Conservation (phyloP, 2,888 invertebrate species). For the Malthinus flaveolus region DNA sequence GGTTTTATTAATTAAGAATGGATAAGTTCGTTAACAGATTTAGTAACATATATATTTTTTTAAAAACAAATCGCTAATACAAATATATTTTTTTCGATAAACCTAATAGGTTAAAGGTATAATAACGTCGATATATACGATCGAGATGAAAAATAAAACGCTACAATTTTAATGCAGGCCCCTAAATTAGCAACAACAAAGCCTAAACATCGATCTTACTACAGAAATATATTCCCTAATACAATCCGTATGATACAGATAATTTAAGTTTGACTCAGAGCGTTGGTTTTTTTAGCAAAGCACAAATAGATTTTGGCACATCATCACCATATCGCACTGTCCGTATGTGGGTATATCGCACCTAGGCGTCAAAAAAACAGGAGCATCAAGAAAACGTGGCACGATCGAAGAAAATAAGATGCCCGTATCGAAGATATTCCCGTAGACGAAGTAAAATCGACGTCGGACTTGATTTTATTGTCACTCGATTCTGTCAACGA, state of each 20-base stretch:
- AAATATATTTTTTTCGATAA: constrained; percentile 2
- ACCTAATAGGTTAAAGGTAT: background rate
- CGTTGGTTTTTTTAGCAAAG: constrained; percentile 48
- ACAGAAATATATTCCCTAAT: constrained; percentile 38
- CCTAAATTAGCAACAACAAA: constrained; percentile 39
- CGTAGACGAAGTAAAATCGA: constrained; percentile 15
- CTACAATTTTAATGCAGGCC: constrained; percentile 22
- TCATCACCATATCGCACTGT: constrained; percentile 45
- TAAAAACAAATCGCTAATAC: constrained; percentile 1
- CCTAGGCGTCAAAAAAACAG: constrained; percentile 45
- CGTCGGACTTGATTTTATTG: constrained; percentile 31
- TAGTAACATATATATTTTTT: background rate
- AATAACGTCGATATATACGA: too few species aligned
- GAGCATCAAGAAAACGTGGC: constrained; percentile 41
- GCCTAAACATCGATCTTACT: constrained; percentile 43
- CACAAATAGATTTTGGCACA: constrained; percentile 54
- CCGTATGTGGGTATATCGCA: constrained; percentile 39
- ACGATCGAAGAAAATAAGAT: constrained; percentile 21
- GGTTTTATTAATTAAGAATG: background rate
- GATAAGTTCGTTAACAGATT: constrained; percentile 3
- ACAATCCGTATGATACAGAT: constrained; percentile 41
- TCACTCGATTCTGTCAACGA: constrained; percentile 66
- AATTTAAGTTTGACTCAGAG: constrained; percentile 38
- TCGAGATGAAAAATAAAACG: constrained; percentile 23
- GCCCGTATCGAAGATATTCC: constrained; percentile 29